A percentile compares a stretch with the other conserved stretches of the same genome.
Evolutionary conservation across 1,140 invertebrate species (phyloP).

Genomic region (Aphelenchoides avenae): DNA sequence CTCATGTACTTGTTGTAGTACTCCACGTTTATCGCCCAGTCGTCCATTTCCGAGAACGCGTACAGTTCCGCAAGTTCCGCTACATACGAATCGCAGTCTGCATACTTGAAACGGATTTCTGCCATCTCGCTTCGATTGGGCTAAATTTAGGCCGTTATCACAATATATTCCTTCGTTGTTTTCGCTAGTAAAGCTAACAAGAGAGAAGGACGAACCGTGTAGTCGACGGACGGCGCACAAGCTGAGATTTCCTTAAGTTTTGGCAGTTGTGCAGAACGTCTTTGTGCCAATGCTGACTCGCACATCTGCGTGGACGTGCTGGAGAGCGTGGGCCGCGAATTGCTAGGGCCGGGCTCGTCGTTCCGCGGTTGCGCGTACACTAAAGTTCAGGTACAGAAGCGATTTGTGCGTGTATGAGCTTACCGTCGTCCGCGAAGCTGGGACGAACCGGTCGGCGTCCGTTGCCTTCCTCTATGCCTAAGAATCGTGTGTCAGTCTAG

Average conservation of each 20-base stretch:
- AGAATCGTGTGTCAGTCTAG: too few relatives aligned
- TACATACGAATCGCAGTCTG: conserved; percentile 40
- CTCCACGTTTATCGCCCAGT: conserved; percentile 43
- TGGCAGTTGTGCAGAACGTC: conserved; percentile 49
- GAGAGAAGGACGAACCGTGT: background rate
- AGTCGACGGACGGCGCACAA: background rate
- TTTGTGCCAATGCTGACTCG: conserved; percentile 52
- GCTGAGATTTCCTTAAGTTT: conserved; percentile 39
- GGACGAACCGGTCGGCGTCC: conserved; percentile 7
- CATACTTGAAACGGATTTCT: conserved; percentile 52
- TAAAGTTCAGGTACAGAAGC: background rate
- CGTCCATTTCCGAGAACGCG: conserved; percentile 56
- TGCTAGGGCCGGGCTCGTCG: background rate
- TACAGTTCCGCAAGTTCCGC: conserved; percentile 55
- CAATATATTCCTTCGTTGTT: background rate
- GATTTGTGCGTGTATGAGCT: background rate
- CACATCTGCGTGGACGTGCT: conserved; percentile 20
- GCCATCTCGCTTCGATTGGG: conserved; percentile 36
- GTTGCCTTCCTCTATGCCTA: too few relatives aligned
- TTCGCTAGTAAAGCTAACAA: background rate
- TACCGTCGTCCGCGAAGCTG: conserved; percentile 25
- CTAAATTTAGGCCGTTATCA: conserved; percentile 4
- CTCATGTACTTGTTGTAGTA: conserved; percentile 41
- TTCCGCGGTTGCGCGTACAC: background rate
- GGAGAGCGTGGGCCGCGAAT: background rate